These are phyloP conservation scores for Drosophila pseudotalamancana DNA, from an alignment of 2,888 invertebrate species.

Conservation along the genomic window DNA sequence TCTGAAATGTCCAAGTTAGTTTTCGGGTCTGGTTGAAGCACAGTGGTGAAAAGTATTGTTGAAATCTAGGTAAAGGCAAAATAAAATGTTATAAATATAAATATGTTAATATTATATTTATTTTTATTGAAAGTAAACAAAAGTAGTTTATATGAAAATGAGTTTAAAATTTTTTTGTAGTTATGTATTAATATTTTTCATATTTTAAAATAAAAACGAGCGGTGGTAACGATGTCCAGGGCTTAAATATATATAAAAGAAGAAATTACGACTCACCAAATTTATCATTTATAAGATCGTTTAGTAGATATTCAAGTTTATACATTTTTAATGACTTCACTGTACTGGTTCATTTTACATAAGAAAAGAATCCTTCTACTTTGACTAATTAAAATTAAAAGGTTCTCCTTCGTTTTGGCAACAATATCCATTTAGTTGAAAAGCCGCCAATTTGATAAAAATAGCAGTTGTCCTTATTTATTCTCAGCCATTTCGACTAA, in stretches of 20 bases:
- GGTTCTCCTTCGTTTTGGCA: slow-evolving; percentile 17
- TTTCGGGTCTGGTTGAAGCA: neutral
- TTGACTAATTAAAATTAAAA: slow-evolving; percentile 47
- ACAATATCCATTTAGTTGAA: slow-evolving; percentile 39
- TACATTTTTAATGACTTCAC: no score
- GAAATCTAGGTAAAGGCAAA: no score
- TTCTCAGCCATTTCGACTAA: slow-evolving; percentile 30
- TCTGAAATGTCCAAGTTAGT: neutral
- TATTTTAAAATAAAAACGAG: no score
- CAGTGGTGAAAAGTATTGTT: neutral
- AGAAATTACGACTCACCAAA: no score
- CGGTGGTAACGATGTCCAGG: no score
- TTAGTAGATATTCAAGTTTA: no score
- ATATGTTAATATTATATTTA: neutral
- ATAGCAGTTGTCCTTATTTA: slow-evolving; percentile 25
- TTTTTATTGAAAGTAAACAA: neutral
- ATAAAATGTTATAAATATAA: neutral
- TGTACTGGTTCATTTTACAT: slow-evolving; percentile 2
- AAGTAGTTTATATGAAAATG: no score
- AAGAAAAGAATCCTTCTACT: neutral
- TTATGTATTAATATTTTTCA: no score
- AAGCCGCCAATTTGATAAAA: slow-evolving; percentile 23
- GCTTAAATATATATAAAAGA: no score
- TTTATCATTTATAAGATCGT: no score
- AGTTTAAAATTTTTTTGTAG: no score